Percentiles rank a stretch among this genome's conserved stretches.
Conservation (phyloP, 2,888 invertebrate genomes). For the Heliconius aoede region DNA sequence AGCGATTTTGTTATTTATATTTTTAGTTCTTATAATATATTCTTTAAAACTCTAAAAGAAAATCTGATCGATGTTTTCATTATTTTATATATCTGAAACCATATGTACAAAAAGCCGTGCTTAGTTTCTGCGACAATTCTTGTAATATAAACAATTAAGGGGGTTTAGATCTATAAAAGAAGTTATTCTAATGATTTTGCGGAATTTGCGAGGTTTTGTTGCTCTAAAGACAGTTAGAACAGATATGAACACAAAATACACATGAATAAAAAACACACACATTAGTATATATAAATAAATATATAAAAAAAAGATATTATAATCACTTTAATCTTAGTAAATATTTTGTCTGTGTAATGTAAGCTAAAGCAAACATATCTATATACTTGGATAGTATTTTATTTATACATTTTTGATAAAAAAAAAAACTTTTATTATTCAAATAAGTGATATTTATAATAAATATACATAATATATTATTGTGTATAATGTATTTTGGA, state of each 20-base stretch:
- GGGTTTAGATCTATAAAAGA: neutral
- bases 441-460: neutral
- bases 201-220: neutral
- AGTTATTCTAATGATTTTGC: neutral
- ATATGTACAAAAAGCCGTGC: neutral
- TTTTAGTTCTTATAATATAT: too few relatives aligned
- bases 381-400: neutral
- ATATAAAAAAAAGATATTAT: neutral
- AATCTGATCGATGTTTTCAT: too few relatives aligned
- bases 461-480: neutral
- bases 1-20: too few relatives aligned
- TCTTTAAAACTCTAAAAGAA: too few relatives aligned
- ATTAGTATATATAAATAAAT: neutral
- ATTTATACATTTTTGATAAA: neutral
- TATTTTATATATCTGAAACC: too few relatives aligned
- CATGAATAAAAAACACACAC: neutral
- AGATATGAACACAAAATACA: too few relatives aligned
- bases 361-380: neutral
- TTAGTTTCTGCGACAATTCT: neutral
- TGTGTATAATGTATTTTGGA: neutral
- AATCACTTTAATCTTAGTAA: neutral
- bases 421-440: too few relatives aligned
- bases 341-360: neutral
- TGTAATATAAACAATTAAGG: neutral
- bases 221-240: too few relatives aligned